These are phyloP conservation scores for Sus cebifrons DNA, from an alignment of 2,797 vertebrate species.

Conservation along the genomic window DNA sequence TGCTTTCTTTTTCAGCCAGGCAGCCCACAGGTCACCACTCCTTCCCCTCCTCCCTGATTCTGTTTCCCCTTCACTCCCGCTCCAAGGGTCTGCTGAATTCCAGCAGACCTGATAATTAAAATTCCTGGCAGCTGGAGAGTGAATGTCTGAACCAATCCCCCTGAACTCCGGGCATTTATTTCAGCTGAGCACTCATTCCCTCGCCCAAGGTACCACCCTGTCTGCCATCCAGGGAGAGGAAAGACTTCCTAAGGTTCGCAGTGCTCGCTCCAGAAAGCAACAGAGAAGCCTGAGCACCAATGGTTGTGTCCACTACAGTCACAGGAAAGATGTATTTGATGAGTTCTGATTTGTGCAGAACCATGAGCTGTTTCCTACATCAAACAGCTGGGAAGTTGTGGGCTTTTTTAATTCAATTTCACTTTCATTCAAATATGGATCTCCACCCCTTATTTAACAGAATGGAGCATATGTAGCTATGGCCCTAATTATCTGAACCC, in stretches of 20 bases:
- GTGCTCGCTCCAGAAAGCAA: conserved; percentile 7
- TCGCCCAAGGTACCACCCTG: not conserved
- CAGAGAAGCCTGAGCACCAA: conserved; percentile 11
- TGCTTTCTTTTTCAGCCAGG: conserved; percentile 21
- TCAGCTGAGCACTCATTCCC: not conserved
- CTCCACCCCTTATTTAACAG: conserved; percentile 38
- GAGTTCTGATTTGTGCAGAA: not conserved
- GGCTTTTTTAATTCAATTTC: conserved; percentile 20
- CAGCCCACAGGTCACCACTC: not conserved
- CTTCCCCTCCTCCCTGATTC: not conserved
- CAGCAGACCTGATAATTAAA: conserved; percentile 10
- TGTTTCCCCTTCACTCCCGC: not conserved
- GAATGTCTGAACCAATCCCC: not conserved
- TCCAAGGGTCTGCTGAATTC: conserved; percentile 41
- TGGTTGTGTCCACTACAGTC: not conserved
- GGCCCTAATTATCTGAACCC: conserved; percentile 13
- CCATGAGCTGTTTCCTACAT: not conserved
- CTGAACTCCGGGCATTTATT: not conserved
- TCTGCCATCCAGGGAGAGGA: conserved; percentile 21
- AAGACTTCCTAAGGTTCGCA: not conserved
- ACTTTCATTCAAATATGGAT: not conserved
- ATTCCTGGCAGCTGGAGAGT: not conserved
- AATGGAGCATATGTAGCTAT: not conserved
- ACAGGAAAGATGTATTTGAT: not conserved
- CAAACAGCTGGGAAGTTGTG: not conserved